Base-by-base conservation (phyloP, 2,888 invertebrate species). In the Patella pellucida region DNA sequence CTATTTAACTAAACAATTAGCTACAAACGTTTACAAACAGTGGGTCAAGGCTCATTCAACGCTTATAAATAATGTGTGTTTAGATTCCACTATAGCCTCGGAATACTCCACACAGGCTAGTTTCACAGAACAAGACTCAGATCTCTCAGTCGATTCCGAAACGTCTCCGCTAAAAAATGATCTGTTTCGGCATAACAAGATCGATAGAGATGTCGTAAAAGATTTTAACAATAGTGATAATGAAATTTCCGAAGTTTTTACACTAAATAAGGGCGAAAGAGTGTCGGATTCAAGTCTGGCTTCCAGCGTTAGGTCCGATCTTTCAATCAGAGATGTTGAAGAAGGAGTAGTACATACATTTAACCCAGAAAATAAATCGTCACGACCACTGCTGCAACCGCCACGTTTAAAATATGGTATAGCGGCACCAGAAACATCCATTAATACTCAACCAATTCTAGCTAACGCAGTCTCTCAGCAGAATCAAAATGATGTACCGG, bases 1-100 rank as follows among this genome's bases (percentile, higher is more conserved):
- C 69, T 95, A 95, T 91, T 92, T 98, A 41, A 93, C 93, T 84
- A 85, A 85, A 76, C 84, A 84, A 69, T 73, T 69, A 15, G 67
- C 73, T 12, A 52, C 19, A 56, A 11, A 31, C 3, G 19, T 50
- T 50, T 50, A 70, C 27, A 41, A 68, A 54, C 23, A 73, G 51
- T 62, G 62, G 62, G 62, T 62, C 11, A 54, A 72, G 31, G 16
- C 41, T n/a, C 51, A 52, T 15, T 41, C 69, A 31, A 69, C 51
- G 2, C 41, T 27, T 12, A 72, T 41, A 31, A 41, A 56, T 54
- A 31, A 56, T 16, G 19, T 41, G 23, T 72, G 54, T n/a, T n/a
- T 51, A 9, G 69, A 69, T 69, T 41, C 51, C 41, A 69, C 27
- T 23, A 68, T 52, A 51, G 73, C 31, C 41, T 16, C 56, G 50